These are phyloP conservation scores for Drosophila koepferae DNA, from an alignment of 2,888 invertebrate species.

Conservation along the genomic window DNA sequence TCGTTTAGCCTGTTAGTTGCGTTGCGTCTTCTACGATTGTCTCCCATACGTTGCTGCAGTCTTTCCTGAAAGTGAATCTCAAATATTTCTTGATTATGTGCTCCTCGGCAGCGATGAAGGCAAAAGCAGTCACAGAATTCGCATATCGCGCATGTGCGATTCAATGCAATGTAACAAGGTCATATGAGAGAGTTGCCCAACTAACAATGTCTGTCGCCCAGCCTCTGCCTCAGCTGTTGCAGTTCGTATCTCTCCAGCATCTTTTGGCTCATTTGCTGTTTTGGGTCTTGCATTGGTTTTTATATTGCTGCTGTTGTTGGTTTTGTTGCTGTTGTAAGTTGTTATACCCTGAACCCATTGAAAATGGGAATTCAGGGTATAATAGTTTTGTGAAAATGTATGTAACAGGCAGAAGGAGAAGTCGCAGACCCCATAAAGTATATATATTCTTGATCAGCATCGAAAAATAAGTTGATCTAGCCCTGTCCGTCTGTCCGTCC, in stretches of 20 bases:
- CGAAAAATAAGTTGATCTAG: too few relatives aligned
- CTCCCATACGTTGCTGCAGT: constrained; percentile 13
- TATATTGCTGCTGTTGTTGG: constrained; percentile 32
- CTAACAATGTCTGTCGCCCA: constrained; percentile 44
- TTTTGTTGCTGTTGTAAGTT: constrained; percentile 5
- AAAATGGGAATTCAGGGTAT: too few relatives aligned
- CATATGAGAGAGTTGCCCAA: constrained; percentile 57
- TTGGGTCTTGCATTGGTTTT: constrained; percentile 50
- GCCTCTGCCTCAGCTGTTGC: not conserved
- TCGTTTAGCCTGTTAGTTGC: constrained; percentile 52
- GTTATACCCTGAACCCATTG: too few relatives aligned
- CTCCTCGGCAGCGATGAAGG: constrained; percentile 19
- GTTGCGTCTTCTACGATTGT: constrained; percentile 31
- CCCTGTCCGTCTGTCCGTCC: too few relatives aligned
- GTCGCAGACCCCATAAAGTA: too few relatives aligned
- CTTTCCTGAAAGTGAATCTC: constrained; percentile 74
- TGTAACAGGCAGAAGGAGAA: too few relatives aligned
- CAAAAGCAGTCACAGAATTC: constrained; percentile 62
- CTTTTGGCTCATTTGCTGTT: constrained; percentile 62
- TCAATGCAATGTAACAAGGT: constrained; percentile 74
- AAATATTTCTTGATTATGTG: constrained; percentile 73
- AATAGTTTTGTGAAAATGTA: too few relatives aligned
- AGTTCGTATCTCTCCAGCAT: constrained; percentile 57
- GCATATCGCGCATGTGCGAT: constrained; percentile 52
- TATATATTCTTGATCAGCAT: too few relatives aligned